Evolutionary conservation across 2,888 invertebrate species (phyloP).

Genomic region (Mycalesis mineus): DNA sequence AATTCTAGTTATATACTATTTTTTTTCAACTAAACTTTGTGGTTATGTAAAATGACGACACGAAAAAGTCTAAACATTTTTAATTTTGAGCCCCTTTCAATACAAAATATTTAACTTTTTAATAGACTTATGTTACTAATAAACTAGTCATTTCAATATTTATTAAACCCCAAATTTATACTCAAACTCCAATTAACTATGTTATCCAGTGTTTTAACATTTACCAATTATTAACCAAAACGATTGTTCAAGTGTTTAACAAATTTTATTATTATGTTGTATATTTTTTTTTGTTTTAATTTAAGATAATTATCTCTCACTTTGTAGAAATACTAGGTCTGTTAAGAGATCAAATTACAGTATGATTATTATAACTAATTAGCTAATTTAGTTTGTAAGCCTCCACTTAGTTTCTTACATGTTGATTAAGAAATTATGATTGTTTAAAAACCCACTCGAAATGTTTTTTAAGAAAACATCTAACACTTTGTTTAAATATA

Average conservation of each 20-base stretch:
- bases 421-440: too few species aligned
- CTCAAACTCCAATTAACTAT: background rate
- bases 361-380: constrained; percentile 29
- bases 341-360: constrained; percentile 27
- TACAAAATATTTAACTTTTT: background rate
- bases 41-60: too few species aligned
- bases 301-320: background rate
- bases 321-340: background rate
- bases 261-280: constrained; percentile 75
- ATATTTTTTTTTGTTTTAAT: constrained; percentile 56
- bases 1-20: constrained; percentile 10
- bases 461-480: too few species aligned
- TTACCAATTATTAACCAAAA: constrained; percentile 67
- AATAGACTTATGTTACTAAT: constrained; percentile 29
- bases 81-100: constrained; percentile 21
- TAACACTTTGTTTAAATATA: too few species aligned
- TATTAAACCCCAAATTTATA: constrained; percentile 27
- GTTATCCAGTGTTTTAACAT: constrained; percentile 24
- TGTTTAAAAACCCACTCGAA: too few species aligned
- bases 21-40: background rate
- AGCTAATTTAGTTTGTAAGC: constrained; percentile 45
- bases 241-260: constrained; percentile 70
- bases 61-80: too few species aligned
- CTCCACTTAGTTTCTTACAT: constrained; percentile 30
- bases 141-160: constrained; percentile 43